Percentiles rank a stretch among this genome's conserved stretches.
phyloP scores from a whole-genome alignment of 1,140 invertebrate species.

The Conopomorpha cramerella region DNA sequence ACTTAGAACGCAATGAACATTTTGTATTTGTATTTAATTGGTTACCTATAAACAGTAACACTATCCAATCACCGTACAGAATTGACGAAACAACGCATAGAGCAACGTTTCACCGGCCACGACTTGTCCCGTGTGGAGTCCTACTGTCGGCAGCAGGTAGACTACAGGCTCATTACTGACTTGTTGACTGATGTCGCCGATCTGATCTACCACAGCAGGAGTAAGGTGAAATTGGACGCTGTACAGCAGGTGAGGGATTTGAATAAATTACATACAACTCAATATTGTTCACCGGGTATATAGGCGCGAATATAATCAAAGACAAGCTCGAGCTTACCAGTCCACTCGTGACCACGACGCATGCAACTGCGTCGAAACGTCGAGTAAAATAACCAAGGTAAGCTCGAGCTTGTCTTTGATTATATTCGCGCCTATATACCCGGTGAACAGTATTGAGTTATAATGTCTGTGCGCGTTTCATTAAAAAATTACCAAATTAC shows the following conservation, averaged over 20 bases:
- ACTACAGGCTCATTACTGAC: conserved; percentile 93
- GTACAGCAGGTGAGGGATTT: conserved; percentile 78
- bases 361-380: background rate
- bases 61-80: conserved; percentile 24
- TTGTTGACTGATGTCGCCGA: conserved; percentile 78
- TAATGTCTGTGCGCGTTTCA: too few relatives aligned
- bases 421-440: background rate
- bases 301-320: background rate
- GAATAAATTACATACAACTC: too few relatives aligned
- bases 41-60: background rate
- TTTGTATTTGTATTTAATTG: too few relatives aligned
- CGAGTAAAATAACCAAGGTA: background rate
- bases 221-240: conserved; percentile 73
- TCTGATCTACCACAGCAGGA: conserved; percentile 79
- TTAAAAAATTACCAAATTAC: too few relatives aligned
- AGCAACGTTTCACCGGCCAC: conserved; percentile 77
- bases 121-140: conserved; percentile 89
- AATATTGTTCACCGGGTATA: background rate
- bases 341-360: too few relatives aligned
- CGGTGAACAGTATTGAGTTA: too few relatives aligned
- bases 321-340: background rate
- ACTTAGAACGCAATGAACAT: background rate
- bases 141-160: conserved; percentile 91
- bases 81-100: conserved; percentile 68
- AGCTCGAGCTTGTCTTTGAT: background rate